Percentiles rank a stretch among this genome's conserved stretches.
Conservation (phyloP, 2,888 invertebrate species). For the Trissolcus japonicus region DNA sequence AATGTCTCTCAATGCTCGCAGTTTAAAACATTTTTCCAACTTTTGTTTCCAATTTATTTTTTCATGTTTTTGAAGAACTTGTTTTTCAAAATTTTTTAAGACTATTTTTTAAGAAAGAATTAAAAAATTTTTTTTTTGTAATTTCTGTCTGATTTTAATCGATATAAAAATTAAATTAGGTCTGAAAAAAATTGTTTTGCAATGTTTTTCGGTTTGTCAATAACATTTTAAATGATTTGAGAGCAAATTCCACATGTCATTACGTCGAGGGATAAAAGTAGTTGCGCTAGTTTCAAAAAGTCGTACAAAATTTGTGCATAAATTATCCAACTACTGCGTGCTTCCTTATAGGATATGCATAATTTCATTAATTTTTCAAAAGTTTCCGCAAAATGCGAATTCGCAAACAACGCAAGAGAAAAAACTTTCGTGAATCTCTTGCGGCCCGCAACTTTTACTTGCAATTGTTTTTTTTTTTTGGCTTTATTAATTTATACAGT, state of each 20-base stretch:
- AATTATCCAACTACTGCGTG: conserved; percentile 1
- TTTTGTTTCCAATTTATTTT: too few relatives aligned
- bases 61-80: too few relatives aligned
- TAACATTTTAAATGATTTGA: neutral
- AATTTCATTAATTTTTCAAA: conserved; percentile 8
- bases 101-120: too few relatives aligned
- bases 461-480: conserved; percentile 2
- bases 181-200: too few relatives aligned
- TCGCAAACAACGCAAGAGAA: conserved; percentile 1
- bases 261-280: neutral
- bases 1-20: too few relatives aligned
- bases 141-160: too few relatives aligned
- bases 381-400: conserved; percentile 1
- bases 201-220: too few relatives aligned
- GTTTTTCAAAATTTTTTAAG: too few relatives aligned
- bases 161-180: too few relatives aligned
- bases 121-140: too few relatives aligned
- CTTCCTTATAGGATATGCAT: conserved; percentile 3
- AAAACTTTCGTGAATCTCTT: neutral
- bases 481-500: neutral
- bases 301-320: conserved; percentile 1
- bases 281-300: conserved; percentile 1
- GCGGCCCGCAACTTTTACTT: neutral
- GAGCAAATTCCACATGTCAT: neutral
- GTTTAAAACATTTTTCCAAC: too few relatives aligned